phyloP scores from a whole-genome alignment of 1,140 invertebrate genomes.

The Plectrocnemia conspersa region DNA sequence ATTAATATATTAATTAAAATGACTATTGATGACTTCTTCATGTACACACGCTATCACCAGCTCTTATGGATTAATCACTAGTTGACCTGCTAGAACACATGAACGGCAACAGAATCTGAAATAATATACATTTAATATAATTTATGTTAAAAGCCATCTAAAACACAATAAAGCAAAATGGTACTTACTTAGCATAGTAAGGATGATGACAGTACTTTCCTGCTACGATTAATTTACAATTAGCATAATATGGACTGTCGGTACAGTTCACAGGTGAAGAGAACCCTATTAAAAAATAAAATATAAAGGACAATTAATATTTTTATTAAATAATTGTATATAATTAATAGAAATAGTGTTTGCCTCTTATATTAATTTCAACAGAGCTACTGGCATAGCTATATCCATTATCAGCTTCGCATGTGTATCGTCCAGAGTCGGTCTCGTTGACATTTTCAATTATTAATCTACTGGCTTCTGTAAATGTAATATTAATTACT shows the following conservation, averaged over 20 bases:
- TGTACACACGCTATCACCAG: too few species aligned
- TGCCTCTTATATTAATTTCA: constrained; percentile 55
- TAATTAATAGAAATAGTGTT: not conserved
- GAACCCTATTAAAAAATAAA: constrained; percentile 52
- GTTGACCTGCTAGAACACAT: constrained; percentile 77
- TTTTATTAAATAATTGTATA: constrained; percentile 12
- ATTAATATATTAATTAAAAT: too few species aligned
- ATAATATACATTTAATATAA: not conserved
- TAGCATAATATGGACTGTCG: constrained; percentile 85
- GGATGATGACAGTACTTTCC: constrained; percentile 77
- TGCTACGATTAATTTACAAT: constrained; percentile 79
- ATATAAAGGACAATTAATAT: constrained; percentile 4
- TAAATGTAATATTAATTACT: constrained; percentile 18
- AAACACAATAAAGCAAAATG: not conserved
- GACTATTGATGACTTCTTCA: too few species aligned
- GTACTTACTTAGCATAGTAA: constrained; percentile 70
- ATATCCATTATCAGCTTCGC: constrained; percentile 69
- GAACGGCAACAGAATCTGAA: constrained; percentile 82
- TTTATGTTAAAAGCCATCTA: too few species aligned
- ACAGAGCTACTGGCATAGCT: constrained; percentile 60
- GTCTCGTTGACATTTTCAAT: constrained; percentile 58
- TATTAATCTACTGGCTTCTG: constrained; percentile 63
- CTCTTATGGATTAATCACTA: too few species aligned
- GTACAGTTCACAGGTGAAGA: constrained; percentile 73
- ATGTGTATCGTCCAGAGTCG: constrained; percentile 75